These are phyloP conservation scores for Grallaria varia DNA, from an alignment of 2,113 vertebrate genomes.

Conservation along the genomic window DNA sequence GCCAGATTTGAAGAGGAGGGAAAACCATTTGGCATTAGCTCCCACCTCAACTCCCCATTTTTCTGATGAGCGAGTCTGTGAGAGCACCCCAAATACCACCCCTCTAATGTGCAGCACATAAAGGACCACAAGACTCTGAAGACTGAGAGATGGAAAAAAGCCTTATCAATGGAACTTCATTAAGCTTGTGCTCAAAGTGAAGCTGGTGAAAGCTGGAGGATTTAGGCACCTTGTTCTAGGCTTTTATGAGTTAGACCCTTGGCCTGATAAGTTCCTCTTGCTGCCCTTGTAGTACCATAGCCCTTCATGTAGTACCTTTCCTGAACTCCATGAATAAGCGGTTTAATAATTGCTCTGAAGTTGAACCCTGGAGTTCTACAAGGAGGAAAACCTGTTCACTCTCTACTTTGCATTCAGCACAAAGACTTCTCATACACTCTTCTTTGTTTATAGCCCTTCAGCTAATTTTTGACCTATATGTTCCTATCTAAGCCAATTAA, in stretches of 20 bases:
- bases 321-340: neutral
- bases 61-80: neutral
- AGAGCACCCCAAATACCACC: too few species aligned
- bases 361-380: neutral
- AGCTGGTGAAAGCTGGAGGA: neutral
- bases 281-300: neutral
- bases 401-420: neutral
- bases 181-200: neutral
- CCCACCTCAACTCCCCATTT: neutral
- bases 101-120: neutral
- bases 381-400: neutral
- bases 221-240: neutral
- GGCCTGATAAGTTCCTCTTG: neutral
- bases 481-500: conserved; percentile 20
- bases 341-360: neutral
- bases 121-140: neutral
- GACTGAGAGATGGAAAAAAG: neutral
- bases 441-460: neutral
- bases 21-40: neutral
- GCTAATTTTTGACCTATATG: conserved; percentile 13
- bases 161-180: neutral
- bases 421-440: neutral
- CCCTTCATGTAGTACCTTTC: neutral
- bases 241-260: neutral
- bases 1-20: conserved; percentile 12